Evolutionary conservation across 2,888 invertebrate genomes (phyloP), one percentile per base, ranked within the genome.

Genomic region (Merodon equestris): DNA sequence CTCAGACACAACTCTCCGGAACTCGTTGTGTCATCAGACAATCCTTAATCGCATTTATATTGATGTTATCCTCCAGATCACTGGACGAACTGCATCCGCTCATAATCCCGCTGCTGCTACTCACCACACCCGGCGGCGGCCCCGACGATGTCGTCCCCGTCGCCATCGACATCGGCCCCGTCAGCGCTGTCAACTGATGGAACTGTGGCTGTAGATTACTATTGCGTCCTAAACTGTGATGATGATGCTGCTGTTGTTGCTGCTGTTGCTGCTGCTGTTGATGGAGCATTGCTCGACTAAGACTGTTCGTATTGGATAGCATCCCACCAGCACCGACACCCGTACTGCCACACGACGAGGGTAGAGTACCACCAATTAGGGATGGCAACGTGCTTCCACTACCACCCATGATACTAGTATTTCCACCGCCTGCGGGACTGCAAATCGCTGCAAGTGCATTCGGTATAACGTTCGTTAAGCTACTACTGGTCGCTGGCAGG

Each of bases 1-100:
- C 83, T 93, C 94, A 96, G 85, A 96, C 96, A 90, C 95, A 96
- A 87, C 95, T 95, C 90, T 96, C 96, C 48, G 96, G 96, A 87
- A 96, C 93, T 87, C 95, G 93, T 88, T 94, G 94, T 85, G 95
- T 94, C 91, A 95, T 94, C 81, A 96, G 92, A 86, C 95, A 93
- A 89, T 95, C 95, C 89, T 95, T 96, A 89, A 96, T 95, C 85
- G 95, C 95, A 88, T 94, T 93, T 67, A 95, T 95, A 90, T 95
- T 95, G 85, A 94, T 92, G 83, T 89, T 92, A 82, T 89, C 89
- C 68, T 88, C 88, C 83, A 88, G 84, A 82, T 88, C 88, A 81
- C 85, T 87, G 57, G 88, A 87, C 72, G 88, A 86, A 68, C 86
- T 88, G 82, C 87, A 87, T 47, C 81, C 67, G 58, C 64, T 73